phyloP scores from a whole-genome alignment of 2,888 invertebrate species.

The Congeria kusceri region DNA sequence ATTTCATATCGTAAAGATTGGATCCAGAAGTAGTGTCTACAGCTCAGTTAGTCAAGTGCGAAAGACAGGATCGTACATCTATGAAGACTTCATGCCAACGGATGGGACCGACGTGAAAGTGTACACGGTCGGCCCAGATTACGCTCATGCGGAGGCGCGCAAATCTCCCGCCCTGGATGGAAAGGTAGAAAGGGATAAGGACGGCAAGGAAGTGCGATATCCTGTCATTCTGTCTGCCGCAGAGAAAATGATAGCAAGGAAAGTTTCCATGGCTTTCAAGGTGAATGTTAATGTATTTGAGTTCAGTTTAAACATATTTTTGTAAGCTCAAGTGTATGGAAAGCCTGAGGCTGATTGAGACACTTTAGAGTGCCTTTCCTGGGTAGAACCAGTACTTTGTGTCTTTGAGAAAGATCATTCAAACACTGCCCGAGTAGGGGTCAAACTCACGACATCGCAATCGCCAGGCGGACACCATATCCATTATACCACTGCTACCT shows the following conservation, averaged over 20 bases:
- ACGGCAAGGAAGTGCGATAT: conserved; percentile 98
- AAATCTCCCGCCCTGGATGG: conserved; percentile 99
- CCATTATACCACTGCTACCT: no score
- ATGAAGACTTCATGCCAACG: conserved; percentile 99
- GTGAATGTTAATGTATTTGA: conserved; percentile 74
- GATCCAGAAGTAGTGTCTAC: conserved; percentile 99
- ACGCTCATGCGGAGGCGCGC: conserved; percentile 99
- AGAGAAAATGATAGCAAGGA: conserved; percentile 98
- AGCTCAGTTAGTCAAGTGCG: conserved; percentile 96
- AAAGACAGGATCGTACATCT: conserved; percentile 99
- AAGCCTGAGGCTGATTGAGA: no score
- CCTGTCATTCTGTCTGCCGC: conserved; percentile 98
- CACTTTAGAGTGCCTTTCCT: no score
- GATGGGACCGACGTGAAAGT: conserved; percentile 96
- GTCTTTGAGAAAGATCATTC: no score
- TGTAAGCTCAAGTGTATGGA: no score
- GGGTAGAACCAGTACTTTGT: no score
- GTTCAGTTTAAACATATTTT: no score
- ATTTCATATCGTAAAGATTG: conserved; percentile 88
- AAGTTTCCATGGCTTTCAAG: conserved; percentile 92
- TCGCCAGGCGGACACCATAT: no score
- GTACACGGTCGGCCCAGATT: conserved; percentile 99
- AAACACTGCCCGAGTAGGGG: no score
- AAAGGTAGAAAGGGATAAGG: conserved; percentile 98
- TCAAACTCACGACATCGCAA: no score